Percentiles rank a stretch among this genome's conserved stretches.
These are phyloP conservation scores for Lydus trimaculatus DNA, from an alignment of 2,888 invertebrate genomes.

Conservation along the genomic window DNA sequence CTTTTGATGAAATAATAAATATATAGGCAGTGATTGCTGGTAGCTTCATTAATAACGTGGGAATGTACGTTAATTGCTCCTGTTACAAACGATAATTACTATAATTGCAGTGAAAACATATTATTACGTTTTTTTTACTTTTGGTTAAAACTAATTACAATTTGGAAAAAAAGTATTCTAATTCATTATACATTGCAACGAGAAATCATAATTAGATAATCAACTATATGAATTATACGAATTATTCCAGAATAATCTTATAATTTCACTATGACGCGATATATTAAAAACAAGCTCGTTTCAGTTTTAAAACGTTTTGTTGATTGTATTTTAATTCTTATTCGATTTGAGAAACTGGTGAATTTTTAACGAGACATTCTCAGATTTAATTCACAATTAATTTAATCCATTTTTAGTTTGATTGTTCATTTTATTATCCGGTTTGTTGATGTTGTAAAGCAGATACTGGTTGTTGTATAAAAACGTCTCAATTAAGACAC, in stretches of 20 bases:
- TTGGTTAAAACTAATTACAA: slow-evolving; percentile 28
- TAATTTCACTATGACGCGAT: too few species aligned
- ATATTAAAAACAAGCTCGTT: too few species aligned
- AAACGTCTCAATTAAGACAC: neutral
- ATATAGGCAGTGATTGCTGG: slow-evolving; percentile 18
- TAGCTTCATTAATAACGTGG: slow-evolving; percentile 33
- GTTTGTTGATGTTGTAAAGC: neutral
- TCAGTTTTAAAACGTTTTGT: too few species aligned
- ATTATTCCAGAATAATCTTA: too few species aligned
- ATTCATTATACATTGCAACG: slow-evolving; percentile 18
- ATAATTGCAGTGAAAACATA: slow-evolving; percentile 33
- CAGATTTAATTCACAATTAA: neutral
- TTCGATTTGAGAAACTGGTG: neutral
- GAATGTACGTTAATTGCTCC: slow-evolving; percentile 32
- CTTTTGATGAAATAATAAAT: slow-evolving; percentile 29
- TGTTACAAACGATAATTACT: slow-evolving; percentile 26
- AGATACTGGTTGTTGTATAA: neutral
- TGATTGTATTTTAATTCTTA: neutral
- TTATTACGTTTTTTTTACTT: slow-evolving; percentile 26
- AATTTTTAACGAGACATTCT: neutral
- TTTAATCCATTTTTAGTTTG: neutral
- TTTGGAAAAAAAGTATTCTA: slow-evolving; percentile 24
- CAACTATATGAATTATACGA: neutral
- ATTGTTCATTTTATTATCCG: neutral
- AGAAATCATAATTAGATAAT: neutral